Percentiles rank a stretch among this genome's conserved stretches.
Evolutionary conservation across 2,113 vertebrate genomes (phyloP).

Genomic region (Sarotherodon lohbergeri): DNA sequence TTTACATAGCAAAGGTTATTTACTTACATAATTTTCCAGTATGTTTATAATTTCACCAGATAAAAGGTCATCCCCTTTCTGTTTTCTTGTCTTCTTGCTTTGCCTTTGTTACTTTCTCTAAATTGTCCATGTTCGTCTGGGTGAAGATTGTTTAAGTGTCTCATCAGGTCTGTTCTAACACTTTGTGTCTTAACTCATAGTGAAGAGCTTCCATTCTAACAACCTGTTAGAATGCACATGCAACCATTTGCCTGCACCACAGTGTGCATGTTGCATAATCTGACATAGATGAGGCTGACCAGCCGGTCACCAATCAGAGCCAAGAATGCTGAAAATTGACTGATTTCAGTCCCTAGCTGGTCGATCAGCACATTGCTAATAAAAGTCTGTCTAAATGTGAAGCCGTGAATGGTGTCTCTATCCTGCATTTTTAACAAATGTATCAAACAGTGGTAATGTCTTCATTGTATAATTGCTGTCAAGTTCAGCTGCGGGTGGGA

Average conservation of each 20-base stretch:
- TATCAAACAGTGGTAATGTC: background rate
- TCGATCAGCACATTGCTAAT: background rate
- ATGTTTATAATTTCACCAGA: background rate
- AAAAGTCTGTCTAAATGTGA: background rate
- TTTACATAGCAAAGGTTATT: background rate
- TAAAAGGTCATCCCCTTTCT: background rate
- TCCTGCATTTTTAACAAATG: background rate
- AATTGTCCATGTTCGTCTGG: background rate
- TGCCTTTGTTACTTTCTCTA: background rate
- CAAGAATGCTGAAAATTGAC: background rate
- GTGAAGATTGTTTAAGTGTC: background rate
- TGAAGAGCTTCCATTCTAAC: background rate
- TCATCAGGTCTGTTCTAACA: background rate
- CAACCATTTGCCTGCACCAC: background rate
- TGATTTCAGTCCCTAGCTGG: background rate
- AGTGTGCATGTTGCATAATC: background rate
- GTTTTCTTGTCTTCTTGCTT: background rate
- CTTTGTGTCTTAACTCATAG: background rate
- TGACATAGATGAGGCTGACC: background rate
- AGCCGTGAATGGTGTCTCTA: background rate
- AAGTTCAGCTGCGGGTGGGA: background rate
- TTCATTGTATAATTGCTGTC: background rate
- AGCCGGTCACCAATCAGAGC: background rate
- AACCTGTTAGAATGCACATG: accelerated
- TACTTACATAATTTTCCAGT: background rate